Evolutionary conservation across 2,113 vertebrate species (phyloP).

Genomic region (Machaerirhynchus nigripectus): DNA sequence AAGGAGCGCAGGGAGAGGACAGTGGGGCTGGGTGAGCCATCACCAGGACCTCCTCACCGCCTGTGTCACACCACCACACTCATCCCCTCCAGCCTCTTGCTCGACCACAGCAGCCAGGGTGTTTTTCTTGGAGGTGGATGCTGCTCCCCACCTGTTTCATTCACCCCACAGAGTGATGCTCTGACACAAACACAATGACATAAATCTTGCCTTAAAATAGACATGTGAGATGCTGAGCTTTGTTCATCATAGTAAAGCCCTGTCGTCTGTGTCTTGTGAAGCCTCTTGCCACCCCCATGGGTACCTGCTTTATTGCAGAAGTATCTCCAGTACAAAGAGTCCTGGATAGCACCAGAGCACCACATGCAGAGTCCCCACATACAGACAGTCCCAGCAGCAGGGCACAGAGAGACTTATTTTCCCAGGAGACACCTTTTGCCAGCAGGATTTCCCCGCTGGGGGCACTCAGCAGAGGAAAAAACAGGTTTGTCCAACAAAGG

Average conservation of each 20-base stretch:
- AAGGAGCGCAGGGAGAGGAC: background rate
- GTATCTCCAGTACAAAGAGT: background rate
- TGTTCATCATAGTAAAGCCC: background rate
- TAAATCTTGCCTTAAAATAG: background rate
- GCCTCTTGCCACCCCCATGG: background rate
- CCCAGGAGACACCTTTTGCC: background rate
- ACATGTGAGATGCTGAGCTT: background rate
- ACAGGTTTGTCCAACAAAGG: background rate
- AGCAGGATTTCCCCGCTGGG: background rate
- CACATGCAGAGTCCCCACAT: accelerated
- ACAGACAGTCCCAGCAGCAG: background rate
- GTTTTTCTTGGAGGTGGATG: slow-evolving; percentile 8
- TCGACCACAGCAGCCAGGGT: background rate
- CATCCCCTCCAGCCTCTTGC: slow-evolving; percentile 2
- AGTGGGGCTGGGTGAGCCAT: background rate
- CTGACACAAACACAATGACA: background rate
- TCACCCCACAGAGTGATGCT: background rate
- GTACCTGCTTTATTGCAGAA: background rate
- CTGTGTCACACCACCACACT: background rate
- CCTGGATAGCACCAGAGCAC: background rate
- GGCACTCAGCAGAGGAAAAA: background rate
- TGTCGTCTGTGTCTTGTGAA: background rate
- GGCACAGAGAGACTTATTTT: background rate
- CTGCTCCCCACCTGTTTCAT: background rate
- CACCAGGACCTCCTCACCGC: background rate